phyloP scores from a whole-genome alignment of 1,140 invertebrate genomes.

The Drosophila pseudoananassae region DNA sequence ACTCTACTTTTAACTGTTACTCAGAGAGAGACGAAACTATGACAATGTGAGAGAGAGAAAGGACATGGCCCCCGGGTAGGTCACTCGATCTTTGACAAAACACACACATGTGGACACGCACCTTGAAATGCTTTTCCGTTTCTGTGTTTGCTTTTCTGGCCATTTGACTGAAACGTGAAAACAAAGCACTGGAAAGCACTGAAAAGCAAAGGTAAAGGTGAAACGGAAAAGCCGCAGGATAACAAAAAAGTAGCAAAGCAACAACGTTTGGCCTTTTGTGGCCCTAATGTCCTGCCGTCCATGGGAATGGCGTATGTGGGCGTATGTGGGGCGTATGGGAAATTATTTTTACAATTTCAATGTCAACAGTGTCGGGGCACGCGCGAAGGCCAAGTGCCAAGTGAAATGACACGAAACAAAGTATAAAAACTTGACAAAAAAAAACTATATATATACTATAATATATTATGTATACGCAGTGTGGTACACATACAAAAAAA shows the following conservation, averaged over 20 bases:
- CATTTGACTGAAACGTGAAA: conserved; percentile 45
- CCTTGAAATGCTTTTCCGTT: conserved; percentile 22
- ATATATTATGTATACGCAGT: background rate
- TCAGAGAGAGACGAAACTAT: background rate
- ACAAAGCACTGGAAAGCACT: background rate
- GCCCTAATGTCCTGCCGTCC: conserved; percentile 31
- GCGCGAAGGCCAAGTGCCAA: conserved; percentile 53
- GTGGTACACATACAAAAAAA: no score
- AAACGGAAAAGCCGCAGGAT: conserved; percentile 32
- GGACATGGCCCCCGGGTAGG: no score
- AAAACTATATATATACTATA: background rate
- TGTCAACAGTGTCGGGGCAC: conserved; percentile 61
- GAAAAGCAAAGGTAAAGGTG: background rate
- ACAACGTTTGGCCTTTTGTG: conserved; percentile 57
- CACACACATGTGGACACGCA: conserved; percentile 6
- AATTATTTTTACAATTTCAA: conserved; percentile 81
- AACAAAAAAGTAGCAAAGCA: conserved; percentile 8
- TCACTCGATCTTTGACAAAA: background rate
- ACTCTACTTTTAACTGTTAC: background rate
- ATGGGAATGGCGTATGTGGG: no score
- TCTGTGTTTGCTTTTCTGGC: conserved; percentile 52
- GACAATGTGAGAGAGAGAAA: background rate
- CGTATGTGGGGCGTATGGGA: conserved; percentile 46
- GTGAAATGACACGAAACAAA: background rate
- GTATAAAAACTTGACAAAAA: background rate